phyloP scores from a whole-genome alignment of 2,797 vertebrate genomes.

The Gymnocypris eckloni region DNA sequence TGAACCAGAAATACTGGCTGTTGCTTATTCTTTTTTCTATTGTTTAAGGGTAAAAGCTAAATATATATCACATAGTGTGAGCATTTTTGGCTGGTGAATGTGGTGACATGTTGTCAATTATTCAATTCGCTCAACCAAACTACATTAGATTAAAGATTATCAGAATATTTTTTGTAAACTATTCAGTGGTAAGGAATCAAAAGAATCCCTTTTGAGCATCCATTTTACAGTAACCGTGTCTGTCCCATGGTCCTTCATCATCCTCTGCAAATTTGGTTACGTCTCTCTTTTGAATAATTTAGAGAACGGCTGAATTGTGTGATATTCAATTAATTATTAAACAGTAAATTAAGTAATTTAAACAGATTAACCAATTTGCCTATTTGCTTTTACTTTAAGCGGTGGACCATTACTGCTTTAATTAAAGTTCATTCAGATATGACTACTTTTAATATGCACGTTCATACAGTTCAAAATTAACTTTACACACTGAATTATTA shows the following conservation, averaged over 20 bases:
- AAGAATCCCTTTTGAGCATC: constrained; percentile 61
- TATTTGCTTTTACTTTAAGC: constrained; percentile 59
- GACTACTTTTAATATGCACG: constrained; percentile 47
- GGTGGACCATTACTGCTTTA: constrained; percentile 63
- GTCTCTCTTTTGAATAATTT: constrained; percentile 46
- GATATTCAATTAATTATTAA: constrained; percentile 61
- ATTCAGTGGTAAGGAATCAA: constrained; percentile 47
- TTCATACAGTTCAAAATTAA: constrained; percentile 48
- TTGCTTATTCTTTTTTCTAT: neutral
- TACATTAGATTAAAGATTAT: too few relatives aligned
- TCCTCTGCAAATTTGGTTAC: constrained; percentile 42
- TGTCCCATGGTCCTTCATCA: constrained; percentile 37
- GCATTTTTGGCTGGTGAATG: neutral
- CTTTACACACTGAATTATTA: constrained; percentile 34
- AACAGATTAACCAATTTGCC: constrained; percentile 62
- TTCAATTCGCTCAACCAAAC: neutral
- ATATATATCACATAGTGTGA: neutral
- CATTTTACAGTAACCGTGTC: constrained; percentile 41
- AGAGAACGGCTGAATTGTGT: constrained; percentile 53
- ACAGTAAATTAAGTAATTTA: constrained; percentile 61
- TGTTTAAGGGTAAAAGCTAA: neutral
- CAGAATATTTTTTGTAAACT: neutral
- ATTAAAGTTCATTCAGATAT: constrained; percentile 63
- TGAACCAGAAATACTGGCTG: neutral
- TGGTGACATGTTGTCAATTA: neutral